Percentiles rank a stretch among this genome's conserved stretches.
phyloP scores from a whole-genome alignment of 2,797 vertebrate species.

The Psittacula echo region DNA sequence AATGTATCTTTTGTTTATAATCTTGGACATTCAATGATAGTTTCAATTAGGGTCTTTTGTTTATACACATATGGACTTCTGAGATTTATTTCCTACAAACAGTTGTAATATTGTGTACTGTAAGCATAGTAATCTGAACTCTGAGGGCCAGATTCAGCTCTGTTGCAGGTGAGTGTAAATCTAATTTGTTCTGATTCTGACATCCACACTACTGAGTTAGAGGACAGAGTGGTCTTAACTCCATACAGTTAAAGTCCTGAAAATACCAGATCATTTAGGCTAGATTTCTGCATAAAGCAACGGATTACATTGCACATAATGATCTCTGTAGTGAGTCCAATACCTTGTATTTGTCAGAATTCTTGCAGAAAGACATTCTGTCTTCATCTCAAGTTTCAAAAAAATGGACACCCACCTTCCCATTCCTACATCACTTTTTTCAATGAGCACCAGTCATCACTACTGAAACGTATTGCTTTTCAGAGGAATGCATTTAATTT shows the following conservation, averaged over 20 bases:
- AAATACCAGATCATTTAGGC: not conserved
- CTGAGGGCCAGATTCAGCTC: not conserved
- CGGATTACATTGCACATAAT: conserved; percentile 24
- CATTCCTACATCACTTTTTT: not conserved
- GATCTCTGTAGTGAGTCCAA: not conserved
- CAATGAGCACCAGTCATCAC: not conserved
- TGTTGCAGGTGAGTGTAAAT: conserved; percentile 15
- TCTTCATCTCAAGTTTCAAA: conserved; percentile 19
- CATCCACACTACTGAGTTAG: not conserved
- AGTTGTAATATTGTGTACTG: conserved; percentile 4
- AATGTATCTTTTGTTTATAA: conserved; percentile 16
- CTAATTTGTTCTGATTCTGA: conserved; percentile 25
- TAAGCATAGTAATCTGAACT: conserved; percentile 22
- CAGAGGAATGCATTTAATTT: conserved; percentile 15
- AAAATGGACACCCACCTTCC: not conserved
- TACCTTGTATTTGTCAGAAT: conserved; percentile 5
- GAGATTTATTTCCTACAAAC: conserved; percentile 34
- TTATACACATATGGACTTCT: conserved; percentile 25
- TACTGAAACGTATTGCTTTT: not conserved
- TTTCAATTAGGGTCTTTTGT: conserved; percentile 45
- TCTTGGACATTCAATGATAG: not conserved
- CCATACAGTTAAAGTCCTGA: not conserved
- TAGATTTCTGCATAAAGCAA: not conserved
- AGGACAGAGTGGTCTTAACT: not conserved
- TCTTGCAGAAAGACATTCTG: not conserved